A percentile compares a stretch with the other conserved stretches of the same genome.
Conservation (phyloP, 2,797 vertebrate genomes). For the Sphenopsis melanotis region DNA sequence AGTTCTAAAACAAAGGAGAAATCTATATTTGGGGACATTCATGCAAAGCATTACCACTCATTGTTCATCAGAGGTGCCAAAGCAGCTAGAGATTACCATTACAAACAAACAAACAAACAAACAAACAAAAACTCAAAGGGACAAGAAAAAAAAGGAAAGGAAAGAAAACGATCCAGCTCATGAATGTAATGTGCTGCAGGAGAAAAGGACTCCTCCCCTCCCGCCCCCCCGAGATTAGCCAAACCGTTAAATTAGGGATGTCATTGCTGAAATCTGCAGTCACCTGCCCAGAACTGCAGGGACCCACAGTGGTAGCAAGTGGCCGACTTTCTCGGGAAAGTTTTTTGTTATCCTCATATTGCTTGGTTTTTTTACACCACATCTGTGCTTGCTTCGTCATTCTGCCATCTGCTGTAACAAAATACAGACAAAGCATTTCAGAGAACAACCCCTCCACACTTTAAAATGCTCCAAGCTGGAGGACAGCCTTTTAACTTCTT, state of each 20-base stretch:
- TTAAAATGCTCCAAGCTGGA: background rate
- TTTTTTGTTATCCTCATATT: background rate
- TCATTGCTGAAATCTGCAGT: background rate
- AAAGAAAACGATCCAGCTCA: background rate
- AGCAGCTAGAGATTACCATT: background rate
- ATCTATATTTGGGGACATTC: background rate
- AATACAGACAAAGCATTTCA: slow-evolving; percentile 30
- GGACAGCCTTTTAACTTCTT: background rate
- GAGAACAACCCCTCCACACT: background rate
- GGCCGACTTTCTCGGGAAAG: background rate
- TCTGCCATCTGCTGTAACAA: slow-evolving; percentile 41
- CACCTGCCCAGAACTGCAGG: background rate
- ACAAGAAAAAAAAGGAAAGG: background rate
- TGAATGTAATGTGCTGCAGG: background rate
- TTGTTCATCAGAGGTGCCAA: background rate
- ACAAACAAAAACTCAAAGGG: background rate
- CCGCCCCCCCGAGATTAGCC: background rate
- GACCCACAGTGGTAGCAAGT: background rate
- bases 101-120: background rate
- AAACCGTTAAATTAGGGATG: background rate
- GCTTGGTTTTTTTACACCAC: slow-evolving; percentile 11
- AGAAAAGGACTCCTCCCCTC: background rate
- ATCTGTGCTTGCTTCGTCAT: slow-evolving; percentile 13
- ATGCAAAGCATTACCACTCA: slow-evolving; percentile 12
- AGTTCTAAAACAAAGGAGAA: slow-evolving; percentile 17